Evolutionary conservation across 2,888 invertebrate species (phyloP).

Genomic region (Syrphus vitripennis): DNA sequence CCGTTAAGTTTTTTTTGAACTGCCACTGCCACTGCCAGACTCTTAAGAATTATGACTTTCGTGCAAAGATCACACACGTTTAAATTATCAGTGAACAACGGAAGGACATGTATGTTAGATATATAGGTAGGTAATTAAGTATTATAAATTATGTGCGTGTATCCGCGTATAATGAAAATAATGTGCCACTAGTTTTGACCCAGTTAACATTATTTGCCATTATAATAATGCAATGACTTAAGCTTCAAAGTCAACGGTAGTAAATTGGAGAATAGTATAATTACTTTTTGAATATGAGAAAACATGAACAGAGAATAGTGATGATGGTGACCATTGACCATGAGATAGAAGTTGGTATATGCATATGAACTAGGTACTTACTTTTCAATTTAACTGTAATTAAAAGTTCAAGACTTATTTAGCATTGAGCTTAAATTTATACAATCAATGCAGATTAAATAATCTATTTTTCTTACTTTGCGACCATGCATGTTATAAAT

Average conservation of each 20-base stretch:
- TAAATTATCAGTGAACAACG: background rate
- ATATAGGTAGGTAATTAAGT: too few relatives aligned
- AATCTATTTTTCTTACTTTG: background rate
- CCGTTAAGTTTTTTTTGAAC: background rate
- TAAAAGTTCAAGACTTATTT: background rate
- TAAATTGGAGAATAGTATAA: background rate
- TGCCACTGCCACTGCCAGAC: background rate
- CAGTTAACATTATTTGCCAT: constrained; percentile 4
- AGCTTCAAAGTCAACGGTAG: background rate
- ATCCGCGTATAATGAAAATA: background rate
- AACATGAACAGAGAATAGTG: background rate
- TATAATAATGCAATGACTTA: background rate
- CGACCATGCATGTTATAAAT: too few relatives aligned
- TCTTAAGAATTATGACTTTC: background rate
- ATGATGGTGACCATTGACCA: background rate
- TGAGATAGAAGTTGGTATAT: background rate
- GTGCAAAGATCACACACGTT: background rate
- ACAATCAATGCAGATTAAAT: background rate
- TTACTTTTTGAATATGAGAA: background rate
- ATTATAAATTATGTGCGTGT: background rate
- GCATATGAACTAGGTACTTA: background rate
- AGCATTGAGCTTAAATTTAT: background rate
- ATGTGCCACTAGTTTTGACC: background rate
- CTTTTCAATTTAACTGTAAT: background rate
- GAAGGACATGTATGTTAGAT: constrained; percentile 11